phyloP scores from a whole-genome alignment of 1,140 invertebrate genomes.

The Psilanteris sp. region DNA sequence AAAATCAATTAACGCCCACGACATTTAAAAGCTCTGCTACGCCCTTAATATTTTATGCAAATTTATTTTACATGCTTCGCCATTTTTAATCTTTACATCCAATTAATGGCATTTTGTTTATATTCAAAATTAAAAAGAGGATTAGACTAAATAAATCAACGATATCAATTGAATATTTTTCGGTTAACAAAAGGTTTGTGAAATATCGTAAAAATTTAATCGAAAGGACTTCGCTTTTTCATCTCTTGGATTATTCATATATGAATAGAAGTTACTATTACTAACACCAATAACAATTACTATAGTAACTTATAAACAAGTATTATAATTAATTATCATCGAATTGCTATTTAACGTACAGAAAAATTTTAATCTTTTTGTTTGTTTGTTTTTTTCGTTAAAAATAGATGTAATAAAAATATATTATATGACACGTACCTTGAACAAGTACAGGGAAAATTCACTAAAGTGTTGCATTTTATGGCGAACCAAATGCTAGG shows the following conservation, averaged over 20 bases:
- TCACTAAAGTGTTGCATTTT: conserved; percentile 57
- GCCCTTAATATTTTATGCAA: conserved; percentile 27
- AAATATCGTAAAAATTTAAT: conserved; percentile 12
- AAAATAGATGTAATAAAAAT: conserved; percentile 37
- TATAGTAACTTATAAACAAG: too few species aligned
- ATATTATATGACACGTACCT: conserved; percentile 17
- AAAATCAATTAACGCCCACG: conserved; percentile 33
- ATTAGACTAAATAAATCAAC: conserved; percentile 2
- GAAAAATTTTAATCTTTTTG: too few species aligned
- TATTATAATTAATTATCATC: too few species aligned
- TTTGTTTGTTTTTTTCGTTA: too few species aligned
- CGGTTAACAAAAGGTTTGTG: background rate
- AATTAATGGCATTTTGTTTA: conserved; percentile 9
- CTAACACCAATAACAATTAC: too few species aligned
- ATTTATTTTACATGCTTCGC: conserved; percentile 7
- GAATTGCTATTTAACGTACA: too few species aligned
- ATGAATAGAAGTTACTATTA: too few species aligned
- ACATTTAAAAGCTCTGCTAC: conserved; percentile 4
- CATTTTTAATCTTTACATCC: background rate
- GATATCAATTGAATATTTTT: background rate
- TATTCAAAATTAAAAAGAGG: conserved; percentile 2
- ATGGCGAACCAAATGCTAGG: conserved; percentile 54
- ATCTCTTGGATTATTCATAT: too few species aligned
- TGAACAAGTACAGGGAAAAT: conserved; percentile 55
- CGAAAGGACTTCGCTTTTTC: too few species aligned